A percentile compares a stretch with the other conserved stretches of the same genome.
phyloP scores from a whole-genome alignment of 2,113 vertebrate species.

The Jacana jacana region DNA sequence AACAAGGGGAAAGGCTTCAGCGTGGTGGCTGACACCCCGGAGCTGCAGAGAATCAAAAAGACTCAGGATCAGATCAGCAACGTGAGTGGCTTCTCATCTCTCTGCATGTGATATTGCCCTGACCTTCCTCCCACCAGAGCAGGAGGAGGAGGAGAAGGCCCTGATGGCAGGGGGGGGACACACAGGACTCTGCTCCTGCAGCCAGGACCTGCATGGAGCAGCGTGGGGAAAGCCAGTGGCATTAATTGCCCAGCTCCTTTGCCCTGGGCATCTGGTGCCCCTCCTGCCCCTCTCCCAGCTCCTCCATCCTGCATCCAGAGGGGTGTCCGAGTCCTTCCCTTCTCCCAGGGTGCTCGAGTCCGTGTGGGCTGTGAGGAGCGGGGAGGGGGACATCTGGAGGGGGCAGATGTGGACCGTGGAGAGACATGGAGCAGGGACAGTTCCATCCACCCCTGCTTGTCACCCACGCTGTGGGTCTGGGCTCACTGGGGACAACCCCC shows the following conservation, averaged over 20 bases:
- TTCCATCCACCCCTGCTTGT: rapidly evolving
- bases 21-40: conserved; percentile 91
- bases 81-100: conserved; percentile 68
- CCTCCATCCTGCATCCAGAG: rapidly evolving
- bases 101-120: rapidly evolving
- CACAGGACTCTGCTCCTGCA: too few species aligned
- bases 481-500: neutral
- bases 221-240: rapidly evolving
- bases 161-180: too few species aligned
- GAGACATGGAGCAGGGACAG: rapidly evolving
- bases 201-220: too few species aligned
- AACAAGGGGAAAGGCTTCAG: conserved; percentile 95
- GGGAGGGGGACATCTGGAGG: neutral
- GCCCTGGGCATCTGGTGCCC: rapidly evolving
- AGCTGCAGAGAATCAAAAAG: conserved; percentile 94
- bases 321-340: rapidly evolving
- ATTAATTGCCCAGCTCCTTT: rapidly evolving
- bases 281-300: rapidly evolving
- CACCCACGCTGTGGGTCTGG: rapidly evolving
- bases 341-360: rapidly evolving
- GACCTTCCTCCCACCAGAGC: neutral
- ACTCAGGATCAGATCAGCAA: conserved; percentile 97
- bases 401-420: neutral
- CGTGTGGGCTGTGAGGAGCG: rapidly evolving
- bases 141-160: too few species aligned